Base-by-base conservation (phyloP, 2,797 vertebrate genomes). In the Brotula barbata region DNA sequence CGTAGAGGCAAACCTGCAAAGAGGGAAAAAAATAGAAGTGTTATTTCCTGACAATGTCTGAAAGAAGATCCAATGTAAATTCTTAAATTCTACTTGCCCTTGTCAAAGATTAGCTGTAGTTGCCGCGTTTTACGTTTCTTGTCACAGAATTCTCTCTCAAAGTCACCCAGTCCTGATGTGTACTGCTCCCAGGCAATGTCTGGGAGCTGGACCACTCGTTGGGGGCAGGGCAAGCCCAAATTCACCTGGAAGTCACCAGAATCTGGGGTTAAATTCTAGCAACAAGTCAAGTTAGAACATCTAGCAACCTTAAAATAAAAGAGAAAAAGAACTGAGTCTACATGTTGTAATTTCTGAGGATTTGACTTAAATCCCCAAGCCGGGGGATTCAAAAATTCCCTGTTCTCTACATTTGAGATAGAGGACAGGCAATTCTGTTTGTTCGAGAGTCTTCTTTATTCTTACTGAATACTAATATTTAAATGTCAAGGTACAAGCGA, bases 131-230 rank as follows among this genome's bases (percentile, higher is more conserved):
- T 95, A 64, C 94, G 94, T 80, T 97, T 99, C 81, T 95, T 93
- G 85, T 98, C 95, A 43, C 92, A 96, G 84, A 96, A 95, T 80
- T 98, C 97, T 79, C 93, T 93, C 87, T 98, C 95, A 60, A 99
- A 98, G 78, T 98, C 95, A 7, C 94, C 93, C 52, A 98, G 94
- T 78, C 95, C 96, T 58, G 91, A 95, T 58, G 97, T 99, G 89
- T 99, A 98, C 83, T 99, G 96, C 87, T 98, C 96, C 97, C 97
- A 99, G 2, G 94, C 86, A 34, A 99, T 91, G 56, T 97, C 95
- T 10, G 97, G 97, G 68, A 99, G 93, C 68, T 98, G 96, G 71
- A 99, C 97, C 54, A 99, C 96, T 75, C 96, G 93, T 87, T 99
- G 97, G 58, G 96, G 95, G 79, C 92, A 93, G 22, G 97, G 97